These are phyloP conservation scores for Papio anubis DNA, from an alignment of 2,113 vertebrate species.

Conservation along the genomic window DNA sequence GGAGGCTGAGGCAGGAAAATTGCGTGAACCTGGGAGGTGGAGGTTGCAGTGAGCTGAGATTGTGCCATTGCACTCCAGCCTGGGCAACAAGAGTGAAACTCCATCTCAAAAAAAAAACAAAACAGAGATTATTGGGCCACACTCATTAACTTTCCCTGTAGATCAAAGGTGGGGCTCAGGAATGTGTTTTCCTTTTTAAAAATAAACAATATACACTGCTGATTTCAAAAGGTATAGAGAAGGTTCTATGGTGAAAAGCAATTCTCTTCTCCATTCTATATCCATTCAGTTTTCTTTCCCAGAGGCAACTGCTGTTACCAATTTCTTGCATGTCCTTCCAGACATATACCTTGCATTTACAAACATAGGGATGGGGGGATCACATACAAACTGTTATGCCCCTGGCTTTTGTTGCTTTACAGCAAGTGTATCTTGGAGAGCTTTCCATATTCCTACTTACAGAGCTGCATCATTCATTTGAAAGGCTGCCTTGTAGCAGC, in stretches of 20 bases:
- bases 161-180: background rate
- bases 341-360: background rate
- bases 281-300: background rate
- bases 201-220: background rate
- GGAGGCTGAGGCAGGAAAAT: too few relatives aligned
- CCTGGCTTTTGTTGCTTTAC: slow-evolving; percentile 27
- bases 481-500: background rate
- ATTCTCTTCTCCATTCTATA: background rate
- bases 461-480: background rate
- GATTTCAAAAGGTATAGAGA: background rate
- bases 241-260: background rate
- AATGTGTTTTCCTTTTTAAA: slow-evolving; percentile 12
- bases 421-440: background rate
- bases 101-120: too few relatives aligned
- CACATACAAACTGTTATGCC: background rate
- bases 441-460: background rate
- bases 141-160: slow-evolving; percentile 23
- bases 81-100: too few relatives aligned
- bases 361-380: background rate
- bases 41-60: too few relatives aligned
- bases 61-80: too few relatives aligned
- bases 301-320: background rate
- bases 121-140: background rate
- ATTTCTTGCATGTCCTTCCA: background rate
- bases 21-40: too few relatives aligned